Conservation (phyloP, 2,888 invertebrate species). For the Lasius fuliginosus region DNA sequence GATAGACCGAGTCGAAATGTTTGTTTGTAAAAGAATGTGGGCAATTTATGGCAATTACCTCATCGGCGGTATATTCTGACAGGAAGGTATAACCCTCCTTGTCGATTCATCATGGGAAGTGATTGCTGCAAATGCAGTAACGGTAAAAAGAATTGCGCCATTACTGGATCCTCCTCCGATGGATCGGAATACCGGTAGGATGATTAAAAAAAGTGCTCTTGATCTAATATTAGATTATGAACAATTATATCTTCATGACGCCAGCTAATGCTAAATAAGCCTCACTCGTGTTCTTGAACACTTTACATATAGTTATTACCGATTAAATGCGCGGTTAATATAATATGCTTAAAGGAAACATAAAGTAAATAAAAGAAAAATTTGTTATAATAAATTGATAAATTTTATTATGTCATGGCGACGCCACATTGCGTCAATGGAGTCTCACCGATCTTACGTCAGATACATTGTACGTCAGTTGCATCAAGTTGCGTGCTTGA, state of each 20-base stretch:
- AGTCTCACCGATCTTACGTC: slow-evolving; percentile 14
- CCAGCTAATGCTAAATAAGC: neutral
- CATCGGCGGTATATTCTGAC: slow-evolving; percentile 30
- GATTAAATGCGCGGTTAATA: neutral
- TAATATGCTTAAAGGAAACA: neutral
- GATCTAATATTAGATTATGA: slow-evolving; percentile 28
- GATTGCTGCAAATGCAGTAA: slow-evolving; percentile 86
- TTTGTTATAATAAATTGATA: neutral
- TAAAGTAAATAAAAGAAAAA: neutral
- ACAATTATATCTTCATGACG: neutral
- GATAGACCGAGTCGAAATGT: slow-evolving; percentile 8
- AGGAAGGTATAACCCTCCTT: neutral
- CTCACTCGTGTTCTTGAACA: neutral
- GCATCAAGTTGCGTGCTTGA: slow-evolving; percentile 1
- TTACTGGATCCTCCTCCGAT: slow-evolving; percentile 76
- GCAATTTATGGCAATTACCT: slow-evolving; percentile 37
- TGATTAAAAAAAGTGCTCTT: neutral
- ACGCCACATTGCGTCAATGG: neutral
- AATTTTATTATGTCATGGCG: neutral
- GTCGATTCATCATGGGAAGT: slow-evolving; percentile 81
- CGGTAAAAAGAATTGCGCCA: slow-evolving; percentile 78
- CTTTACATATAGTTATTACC: neutral
- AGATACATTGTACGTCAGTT: neutral
- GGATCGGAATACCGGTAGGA: slow-evolving; percentile 78
- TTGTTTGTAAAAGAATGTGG: slow-evolving; percentile 34